Conservation (phyloP, 2,797 vertebrate species). For the Lutra lutra region DNA sequence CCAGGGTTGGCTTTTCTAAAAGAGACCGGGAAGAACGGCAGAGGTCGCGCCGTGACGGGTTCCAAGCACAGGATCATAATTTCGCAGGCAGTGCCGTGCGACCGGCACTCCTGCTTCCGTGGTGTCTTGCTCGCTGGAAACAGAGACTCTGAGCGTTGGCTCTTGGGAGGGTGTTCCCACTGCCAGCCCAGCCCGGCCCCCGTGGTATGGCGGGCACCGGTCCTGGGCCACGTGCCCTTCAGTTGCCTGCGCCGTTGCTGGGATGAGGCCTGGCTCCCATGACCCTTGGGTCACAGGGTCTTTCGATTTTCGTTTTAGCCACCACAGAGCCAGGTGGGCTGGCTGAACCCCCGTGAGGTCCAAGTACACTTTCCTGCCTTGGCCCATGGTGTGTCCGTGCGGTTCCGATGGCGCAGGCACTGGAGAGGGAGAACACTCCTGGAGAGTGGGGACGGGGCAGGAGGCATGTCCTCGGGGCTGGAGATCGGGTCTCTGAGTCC, state of each 20-base stretch:
- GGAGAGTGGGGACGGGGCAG: neutral
- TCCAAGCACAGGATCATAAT: neutral
- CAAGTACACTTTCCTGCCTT: neutral
- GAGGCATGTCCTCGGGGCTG: accelerated
- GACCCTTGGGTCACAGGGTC: accelerated
- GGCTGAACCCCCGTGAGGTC: neutral
- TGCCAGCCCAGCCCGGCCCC: neutral
- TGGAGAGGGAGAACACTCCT: accelerated
- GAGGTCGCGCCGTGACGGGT: accelerated
- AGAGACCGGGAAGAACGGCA: neutral
- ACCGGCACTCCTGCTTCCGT: accelerated
- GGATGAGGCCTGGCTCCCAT: neutral
- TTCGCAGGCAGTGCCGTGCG: accelerated
- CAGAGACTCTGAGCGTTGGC: neutral
- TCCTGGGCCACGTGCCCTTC: neutral
- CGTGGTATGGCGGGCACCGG: neutral
- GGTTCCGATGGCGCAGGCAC: neutral
- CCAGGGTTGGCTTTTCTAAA: neutral
- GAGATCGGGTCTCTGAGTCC: neutral
- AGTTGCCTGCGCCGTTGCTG: accelerated
- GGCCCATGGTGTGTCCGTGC: too few relatives aligned
- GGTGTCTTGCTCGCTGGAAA: neutral
- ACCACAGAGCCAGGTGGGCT: neutral
- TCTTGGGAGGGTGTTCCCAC: neutral
- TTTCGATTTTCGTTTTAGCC: neutral